These are phyloP conservation scores for Herminia tarsipennalis DNA, from an alignment of 2,888 invertebrate species.

Conservation along the genomic window DNA sequence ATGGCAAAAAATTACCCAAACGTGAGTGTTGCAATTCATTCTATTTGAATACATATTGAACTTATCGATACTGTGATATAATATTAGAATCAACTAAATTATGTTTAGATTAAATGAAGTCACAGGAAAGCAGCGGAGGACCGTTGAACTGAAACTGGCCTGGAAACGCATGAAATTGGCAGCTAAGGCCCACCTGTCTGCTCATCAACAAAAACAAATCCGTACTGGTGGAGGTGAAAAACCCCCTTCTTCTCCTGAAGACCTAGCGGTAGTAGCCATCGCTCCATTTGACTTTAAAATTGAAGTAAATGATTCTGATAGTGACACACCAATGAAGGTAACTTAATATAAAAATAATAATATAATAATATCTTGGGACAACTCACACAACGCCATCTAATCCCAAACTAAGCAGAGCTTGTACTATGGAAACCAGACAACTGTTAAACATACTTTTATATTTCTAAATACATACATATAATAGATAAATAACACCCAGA, in stretches of 20 bases:
- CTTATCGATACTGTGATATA: not conserved
- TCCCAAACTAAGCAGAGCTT: too few relatives aligned
- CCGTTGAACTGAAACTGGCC: not conserved
- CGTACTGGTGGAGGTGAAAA: constrained; percentile 1
- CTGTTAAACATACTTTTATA: too few relatives aligned
- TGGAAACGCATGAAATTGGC: constrained; percentile 9
- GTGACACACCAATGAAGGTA: constrained; percentile 6
- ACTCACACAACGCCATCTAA: too few relatives aligned
- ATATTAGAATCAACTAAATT: not conserved
- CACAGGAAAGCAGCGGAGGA: not conserved
- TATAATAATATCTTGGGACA: too few relatives aligned
- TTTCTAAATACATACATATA: too few relatives aligned
- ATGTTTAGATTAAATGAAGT: constrained; percentile 1
- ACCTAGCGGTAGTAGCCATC: not conserved
- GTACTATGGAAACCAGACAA: too few relatives aligned
- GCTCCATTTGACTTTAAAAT: not conserved
- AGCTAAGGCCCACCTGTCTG: constrained; percentile 8
- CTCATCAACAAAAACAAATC: not conserved
- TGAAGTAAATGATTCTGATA: not conserved
- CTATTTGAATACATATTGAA: not conserved
- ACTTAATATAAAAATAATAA: too few relatives aligned
- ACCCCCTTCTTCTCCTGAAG: constrained; percentile 2
- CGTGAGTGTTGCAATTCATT: too few relatives aligned
- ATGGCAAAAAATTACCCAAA: not conserved
- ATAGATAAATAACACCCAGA: too few relatives aligned